Evolutionary conservation across 2,113 vertebrate species (phyloP).

Genomic region (Lampris incognitus): DNA sequence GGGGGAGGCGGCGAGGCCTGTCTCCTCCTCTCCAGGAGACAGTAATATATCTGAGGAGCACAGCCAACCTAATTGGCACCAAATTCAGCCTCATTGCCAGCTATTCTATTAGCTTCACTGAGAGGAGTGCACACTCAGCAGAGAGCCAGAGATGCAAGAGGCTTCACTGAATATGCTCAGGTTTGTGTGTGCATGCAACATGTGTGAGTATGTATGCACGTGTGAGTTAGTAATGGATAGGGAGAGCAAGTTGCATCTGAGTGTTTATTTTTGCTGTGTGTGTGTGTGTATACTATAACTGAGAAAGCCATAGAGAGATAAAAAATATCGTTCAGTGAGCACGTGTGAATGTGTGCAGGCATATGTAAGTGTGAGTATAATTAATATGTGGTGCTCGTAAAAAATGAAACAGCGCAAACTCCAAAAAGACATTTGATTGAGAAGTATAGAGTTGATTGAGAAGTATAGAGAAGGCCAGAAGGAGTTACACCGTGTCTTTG

Average conservation of each 20-base stretch:
- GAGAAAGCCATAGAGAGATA: no score
- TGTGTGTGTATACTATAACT: not conserved
- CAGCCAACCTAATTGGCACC: constrained; percentile 56
- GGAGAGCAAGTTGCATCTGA: no score
- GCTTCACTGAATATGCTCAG: constrained; percentile 37
- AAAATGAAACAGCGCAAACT: constrained; percentile 29
- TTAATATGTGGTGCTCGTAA: constrained; percentile 10
- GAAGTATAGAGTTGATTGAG: no score
- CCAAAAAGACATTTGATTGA: no score
- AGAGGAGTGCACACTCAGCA: constrained; percentile 64
- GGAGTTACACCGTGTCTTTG: no score
- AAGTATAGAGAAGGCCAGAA: no score
- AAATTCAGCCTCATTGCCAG: constrained; percentile 53
- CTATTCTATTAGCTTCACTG: constrained; percentile 38
- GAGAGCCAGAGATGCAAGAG: constrained; percentile 29
- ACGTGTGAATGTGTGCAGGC: not conserved
- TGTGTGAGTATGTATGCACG: not conserved
- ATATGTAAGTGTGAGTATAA: constrained; percentile 14
- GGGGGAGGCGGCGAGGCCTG: constrained; percentile 16
- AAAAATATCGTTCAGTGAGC: not conserved
- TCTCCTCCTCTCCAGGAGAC: constrained; percentile 25
- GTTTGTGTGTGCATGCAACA: constrained; percentile 5
- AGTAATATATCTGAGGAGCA: constrained; percentile 62
- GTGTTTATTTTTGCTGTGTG: not conserved
- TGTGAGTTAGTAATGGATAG: not conserved